Conservation (phyloP, 2,888 invertebrate genomes). For the Pocota personata region DNA sequence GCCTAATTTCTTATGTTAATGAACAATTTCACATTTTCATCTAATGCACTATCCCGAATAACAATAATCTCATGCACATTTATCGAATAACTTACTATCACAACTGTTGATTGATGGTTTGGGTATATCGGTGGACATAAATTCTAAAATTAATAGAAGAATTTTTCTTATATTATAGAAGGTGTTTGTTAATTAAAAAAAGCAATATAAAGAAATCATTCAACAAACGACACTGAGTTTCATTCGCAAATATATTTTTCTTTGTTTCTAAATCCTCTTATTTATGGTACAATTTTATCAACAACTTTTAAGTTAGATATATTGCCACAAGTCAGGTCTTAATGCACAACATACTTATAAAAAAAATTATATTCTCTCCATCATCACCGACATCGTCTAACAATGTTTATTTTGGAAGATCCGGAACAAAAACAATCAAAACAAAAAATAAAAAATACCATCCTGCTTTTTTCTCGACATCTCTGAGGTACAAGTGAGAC, state of each 20-base stretch:
- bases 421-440: background rate
- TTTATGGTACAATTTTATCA: background rate
- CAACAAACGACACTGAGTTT: background rate
- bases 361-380: background rate
- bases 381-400: conserved; percentile 2
- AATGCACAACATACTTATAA: background rate
- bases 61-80: background rate
- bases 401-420: conserved; percentile 30
- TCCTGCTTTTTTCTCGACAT: background rate
- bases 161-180: background rate
- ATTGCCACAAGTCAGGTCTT: no score
- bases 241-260: background rate
- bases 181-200: no score
- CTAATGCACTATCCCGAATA: background rate
- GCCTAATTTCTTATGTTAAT: no score
- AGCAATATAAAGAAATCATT: background rate
- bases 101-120: conserved; percentile 7
- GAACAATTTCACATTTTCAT: no score
- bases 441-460: background rate
- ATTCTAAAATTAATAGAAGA: conserved; percentile 20
- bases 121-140: conserved; percentile 7
- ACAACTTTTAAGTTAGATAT: no score
- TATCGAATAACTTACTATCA: background rate
- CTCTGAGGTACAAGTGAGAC: background rate
- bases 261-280: no score